Evolutionary conservation across 2,888 invertebrate genomes (phyloP), one percentile per base, ranked within the genome.

Genomic region (Slavum lentiscoides): DNA sequence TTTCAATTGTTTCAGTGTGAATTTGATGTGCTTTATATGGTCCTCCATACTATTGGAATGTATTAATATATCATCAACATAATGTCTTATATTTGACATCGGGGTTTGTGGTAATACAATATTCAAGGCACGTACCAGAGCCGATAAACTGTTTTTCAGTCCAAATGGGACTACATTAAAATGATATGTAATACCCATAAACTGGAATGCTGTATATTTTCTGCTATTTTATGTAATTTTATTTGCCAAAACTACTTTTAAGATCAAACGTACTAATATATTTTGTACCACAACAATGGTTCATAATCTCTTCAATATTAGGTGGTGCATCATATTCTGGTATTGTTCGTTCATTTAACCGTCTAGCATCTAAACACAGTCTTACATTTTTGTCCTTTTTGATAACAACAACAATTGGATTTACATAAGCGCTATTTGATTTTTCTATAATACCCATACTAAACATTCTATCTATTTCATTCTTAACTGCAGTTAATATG

Each of bases 281-380:
- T 55, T 55, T 55, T 17, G 55, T 55, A 17, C 55, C 55, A 55
- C 17, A 59, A 21, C 59, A 59, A n/a, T 59, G 59, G 21, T 59
- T 59, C 21, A 59, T 59, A n/a, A 59, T 59, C 6, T 59, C 59
- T 7, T 59, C 59, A n/a, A 59, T 59, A 59, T 59, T 59, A 5
- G 59, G 59, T 59, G 59, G 59, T n/a, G 59, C n/a, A 59, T 59
- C 59, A 59, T 59, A 59, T 59, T 59, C 59, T 59, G n/a, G 59
- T 59, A 59, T 59, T 21, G 59, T 59, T 59, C 21, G n/a, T 13
- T 59, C 59, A 59, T 59, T 59, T 21, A 59, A 59, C 13, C 21
- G n/a, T 21, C 59, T 59, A 19, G 59, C 59, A 21, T 59, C 59
- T 59, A 59, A 59, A 59, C 59, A 59, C 59, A 59, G 13, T 13